Base-by-base conservation (phyloP, 2,113 vertebrate genomes). In the Sporophila hypoxantha region DNA sequence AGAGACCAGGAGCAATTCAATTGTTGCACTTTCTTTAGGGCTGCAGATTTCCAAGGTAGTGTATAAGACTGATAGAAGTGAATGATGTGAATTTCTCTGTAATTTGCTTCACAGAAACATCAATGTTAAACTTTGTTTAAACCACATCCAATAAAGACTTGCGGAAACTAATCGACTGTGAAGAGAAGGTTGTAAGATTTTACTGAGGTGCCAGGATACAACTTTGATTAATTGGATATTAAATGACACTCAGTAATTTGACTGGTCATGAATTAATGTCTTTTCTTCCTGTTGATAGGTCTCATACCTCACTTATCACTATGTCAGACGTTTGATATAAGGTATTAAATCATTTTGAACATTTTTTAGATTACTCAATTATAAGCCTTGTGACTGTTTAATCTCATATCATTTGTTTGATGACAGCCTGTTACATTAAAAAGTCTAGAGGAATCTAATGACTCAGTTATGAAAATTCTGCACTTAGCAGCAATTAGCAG, bases 171-270 rank as follows among this genome's bases (percentile, higher is more conserved):
- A 95, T 94, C 0, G 3, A 66, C 89, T 92, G 50, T 88, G 89
- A 89, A 67, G 66, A 93, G 89, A 89, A 85, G 76, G 36, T 55
- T 89, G 85, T 73, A 87, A 89, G 85, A 89, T 93, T 93, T 91
- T 66, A 76, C 62, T 76, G 70, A 89, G 64, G 74, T 94, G 87
- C 47, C 73, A 91, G 85, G 59, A 80, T 88, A 90, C 30, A 86
- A 19, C 65, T 92, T 92, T 95, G 95, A 95, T 93, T 91, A 95
- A 95, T 92, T 86, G 70, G 62, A 89, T 95, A 94, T 94, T 95
- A 95, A 93, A 91, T 89, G 86, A 81, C 89, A 76, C 73, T 83
- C 82, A 62, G 76, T 88, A 89, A 95, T 92, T 94, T 92, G 76
- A 85, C 91, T 90, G 85, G 74, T 91, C 76, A 78, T 84, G 55